Percentiles rank a stretch among this genome's conserved stretches.
Conservation (phyloP, 2,888 invertebrate species). For the Hanleya hanleyi region DNA sequence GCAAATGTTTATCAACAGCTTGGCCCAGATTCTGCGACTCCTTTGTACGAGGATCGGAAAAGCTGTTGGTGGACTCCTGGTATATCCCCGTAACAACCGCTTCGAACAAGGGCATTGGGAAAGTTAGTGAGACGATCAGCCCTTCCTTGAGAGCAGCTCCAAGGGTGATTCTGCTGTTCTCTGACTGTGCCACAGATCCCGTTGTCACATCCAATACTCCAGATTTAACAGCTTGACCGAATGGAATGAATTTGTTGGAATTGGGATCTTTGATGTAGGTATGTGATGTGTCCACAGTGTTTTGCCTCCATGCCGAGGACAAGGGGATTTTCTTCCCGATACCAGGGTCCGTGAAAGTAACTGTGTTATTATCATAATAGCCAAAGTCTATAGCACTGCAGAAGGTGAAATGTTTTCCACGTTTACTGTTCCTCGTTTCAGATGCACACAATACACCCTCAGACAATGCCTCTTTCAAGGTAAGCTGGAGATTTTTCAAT, state of each 20-base stretch:
- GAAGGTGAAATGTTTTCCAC: slow-evolving; percentile 53
- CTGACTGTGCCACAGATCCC: background rate
- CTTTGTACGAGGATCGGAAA: background rate
- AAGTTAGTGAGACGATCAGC: background rate
- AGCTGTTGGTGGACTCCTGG: background rate
- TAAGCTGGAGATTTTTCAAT: slow-evolving; percentile 33
- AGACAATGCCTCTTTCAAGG: slow-evolving; percentile 37
- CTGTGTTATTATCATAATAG: slow-evolving; percentile 72
- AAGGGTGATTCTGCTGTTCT: background rate
- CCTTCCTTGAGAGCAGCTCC: slow-evolving; percentile 1
- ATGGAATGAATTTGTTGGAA: background rate
- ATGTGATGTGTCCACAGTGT: slow-evolving; percentile 8
- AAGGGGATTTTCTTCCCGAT: slow-evolving; percentile 45
- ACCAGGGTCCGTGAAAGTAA: slow-evolving; percentile 65
- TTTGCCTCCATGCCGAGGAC: background rate
- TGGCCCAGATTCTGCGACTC: background rate
- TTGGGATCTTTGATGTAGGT: slow-evolving; percentile 5
- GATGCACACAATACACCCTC: slow-evolving; percentile 28
- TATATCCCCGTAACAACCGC: slow-evolving; percentile 35
- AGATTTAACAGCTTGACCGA: slow-evolving; percentile 8
- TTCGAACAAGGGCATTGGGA: slow-evolving; percentile 22
- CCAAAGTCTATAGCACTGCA: slow-evolving; percentile 69
- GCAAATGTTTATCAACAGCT: background rate
- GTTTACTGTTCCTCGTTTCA: background rate
- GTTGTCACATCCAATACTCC: background rate